These are phyloP conservation scores for Indicator maculatus DNA, from an alignment of 2,113 vertebrate species.

Conservation along the genomic window DNA sequence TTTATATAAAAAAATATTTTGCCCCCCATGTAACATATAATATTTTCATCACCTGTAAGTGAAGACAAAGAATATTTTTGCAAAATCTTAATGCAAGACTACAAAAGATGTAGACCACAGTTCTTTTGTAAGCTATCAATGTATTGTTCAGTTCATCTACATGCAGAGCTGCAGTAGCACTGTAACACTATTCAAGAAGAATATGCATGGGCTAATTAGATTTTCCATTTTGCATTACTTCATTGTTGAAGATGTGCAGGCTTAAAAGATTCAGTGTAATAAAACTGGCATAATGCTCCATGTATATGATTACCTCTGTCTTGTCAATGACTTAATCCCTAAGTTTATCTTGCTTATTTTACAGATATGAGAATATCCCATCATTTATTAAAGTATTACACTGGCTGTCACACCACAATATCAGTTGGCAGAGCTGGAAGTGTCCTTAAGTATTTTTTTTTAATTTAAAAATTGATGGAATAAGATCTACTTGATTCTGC, in stretches of 20 bases:
- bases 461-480: not conserved
- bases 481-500: not conserved
- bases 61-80: not conserved
- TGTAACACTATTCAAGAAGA: constrained; percentile 27
- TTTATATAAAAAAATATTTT: not conserved
- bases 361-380: constrained; percentile 9
- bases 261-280: constrained; percentile 54
- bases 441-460: not conserved
- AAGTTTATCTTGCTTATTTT: constrained; percentile 34
- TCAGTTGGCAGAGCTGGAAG: not conserved
- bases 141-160: constrained; percentile 30
- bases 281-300: constrained; percentile 41
- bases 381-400: constrained; percentile 28
- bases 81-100: constrained; percentile 11
- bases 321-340: constrained; percentile 41
- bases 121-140: not conserved
- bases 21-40: not conserved
- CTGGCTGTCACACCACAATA: not conserved
- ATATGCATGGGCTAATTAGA: constrained; percentile 59
- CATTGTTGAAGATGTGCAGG: constrained; percentile 43
- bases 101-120: not conserved
- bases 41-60: not conserved
- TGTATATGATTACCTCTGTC: constrained; percentile 23
- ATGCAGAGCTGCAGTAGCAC: not conserved
- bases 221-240: constrained; percentile 60